Evolutionary conservation across 2,797 vertebrate genomes (phyloP), one percentile per base, ranked within the genome.

Genomic region (Spatula clypeata): DNA sequence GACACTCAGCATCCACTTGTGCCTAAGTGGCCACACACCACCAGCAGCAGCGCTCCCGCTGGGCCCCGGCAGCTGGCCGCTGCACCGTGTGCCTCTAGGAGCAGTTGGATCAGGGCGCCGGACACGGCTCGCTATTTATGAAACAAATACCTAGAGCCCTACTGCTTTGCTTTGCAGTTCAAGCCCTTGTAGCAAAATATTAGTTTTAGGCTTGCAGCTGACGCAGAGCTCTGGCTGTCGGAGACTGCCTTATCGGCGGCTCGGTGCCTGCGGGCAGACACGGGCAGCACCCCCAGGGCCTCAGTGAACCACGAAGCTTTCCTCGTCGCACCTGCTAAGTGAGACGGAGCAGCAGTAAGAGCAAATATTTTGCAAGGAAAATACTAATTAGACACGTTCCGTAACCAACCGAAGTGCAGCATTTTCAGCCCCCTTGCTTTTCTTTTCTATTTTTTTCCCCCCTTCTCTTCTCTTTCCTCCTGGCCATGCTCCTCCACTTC

Each of bases 401-500:
- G 26, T 42, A 69, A 31, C 49, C 2, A 2, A 19, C 49, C 40
- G 27, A 64, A 92, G 51, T 7, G 31, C 32, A 55, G 23, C n/a
- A 8, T 20, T 72, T 60, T 27, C 29, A 11, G 54, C 6, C 3
- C 27, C 69, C 26, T 51, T 47, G 45, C 45, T 12, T 62, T 5
- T 40, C 38, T 53, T 14, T 18, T 5, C 1, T 3, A 24, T 47
- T 47, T 47, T 47, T 27, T 15, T 7, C 8, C 27, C 60, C 60
- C 40, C 57, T 5, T 36, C 7, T 12, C 23, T 8, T 11, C 29
- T 9, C 4, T 4, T 4, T 6, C 0, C 51, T n/a, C 72, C 67
- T 10, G 49, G n/a, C 55, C 31, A 1, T 0, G 13, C 57, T 44
- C 7, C 26, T 32, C 36, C 2, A 2, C 26, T 86, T 72, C 47